These are phyloP conservation scores for Ceratina australensis DNA, from an alignment of 1,140 invertebrate species.

Conservation along the genomic window DNA sequence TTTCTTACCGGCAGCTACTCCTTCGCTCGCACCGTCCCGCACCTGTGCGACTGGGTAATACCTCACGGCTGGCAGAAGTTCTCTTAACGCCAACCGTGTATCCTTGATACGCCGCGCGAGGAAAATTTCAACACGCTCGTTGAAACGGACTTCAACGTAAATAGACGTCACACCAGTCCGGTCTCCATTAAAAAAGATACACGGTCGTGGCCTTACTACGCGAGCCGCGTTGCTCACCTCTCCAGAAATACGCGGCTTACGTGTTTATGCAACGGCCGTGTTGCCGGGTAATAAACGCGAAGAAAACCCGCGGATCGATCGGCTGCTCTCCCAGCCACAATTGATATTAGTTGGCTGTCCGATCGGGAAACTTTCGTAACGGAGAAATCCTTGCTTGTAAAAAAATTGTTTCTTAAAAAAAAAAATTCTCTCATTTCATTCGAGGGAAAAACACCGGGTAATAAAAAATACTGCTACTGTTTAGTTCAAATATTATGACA, in stretches of 20 bases:
- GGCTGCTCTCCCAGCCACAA: not conserved
- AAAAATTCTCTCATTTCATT: too few species aligned
- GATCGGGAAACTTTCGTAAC: too few species aligned
- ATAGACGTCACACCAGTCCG: conserved; percentile 5
- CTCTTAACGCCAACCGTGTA: not conserved
- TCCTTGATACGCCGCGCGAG: conserved; percentile 9
- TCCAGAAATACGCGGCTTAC: conserved; percentile 32
- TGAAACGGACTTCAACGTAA: conserved; percentile 1
- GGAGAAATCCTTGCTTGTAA: not conserved
- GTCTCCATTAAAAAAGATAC: conserved; percentile 15
- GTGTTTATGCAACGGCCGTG: conserved; percentile 27
- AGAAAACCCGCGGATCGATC: conserved; percentile 2
- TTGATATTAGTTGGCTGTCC: not conserved
- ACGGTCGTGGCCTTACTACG: not conserved
- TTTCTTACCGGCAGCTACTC: too few species aligned
- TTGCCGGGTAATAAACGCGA: conserved; percentile 13
- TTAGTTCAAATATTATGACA: not conserved
- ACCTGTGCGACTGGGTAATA: too few species aligned
- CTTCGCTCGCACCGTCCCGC: too few species aligned
- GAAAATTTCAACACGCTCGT: conserved; percentile 8
- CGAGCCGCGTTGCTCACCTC: conserved; percentile 14
- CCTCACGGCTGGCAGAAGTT: not conserved
- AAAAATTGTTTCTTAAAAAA: not conserved
- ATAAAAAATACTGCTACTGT: too few species aligned
- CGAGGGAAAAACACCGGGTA: too few species aligned